Conservation (phyloP, 2,888 invertebrate species). For the Willowsia nigromaculata region DNA sequence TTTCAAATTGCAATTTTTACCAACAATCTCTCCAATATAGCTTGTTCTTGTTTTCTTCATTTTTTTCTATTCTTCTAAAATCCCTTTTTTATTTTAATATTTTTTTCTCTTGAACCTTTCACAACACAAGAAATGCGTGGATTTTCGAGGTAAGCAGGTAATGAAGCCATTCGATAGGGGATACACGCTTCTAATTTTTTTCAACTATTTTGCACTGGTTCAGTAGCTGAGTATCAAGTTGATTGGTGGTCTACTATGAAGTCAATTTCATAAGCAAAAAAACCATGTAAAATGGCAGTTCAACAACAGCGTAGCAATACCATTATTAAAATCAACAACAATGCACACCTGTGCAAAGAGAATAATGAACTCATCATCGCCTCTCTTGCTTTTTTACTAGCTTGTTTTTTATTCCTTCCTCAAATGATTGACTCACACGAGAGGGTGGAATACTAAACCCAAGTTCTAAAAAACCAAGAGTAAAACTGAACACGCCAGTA, state of each 20-base stretch:
- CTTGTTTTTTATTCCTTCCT: neutral
- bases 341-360: slow-evolving; percentile 3
- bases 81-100: neutral
- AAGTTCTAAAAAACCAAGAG: neutral
- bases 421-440: neutral
- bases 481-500: neutral
- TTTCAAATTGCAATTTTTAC: neutral
- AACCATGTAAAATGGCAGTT: no score
- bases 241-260: neutral
- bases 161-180: neutral
- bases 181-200: slow-evolving; percentile 25
- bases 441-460: neutral
- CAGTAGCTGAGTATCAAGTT: neutral
- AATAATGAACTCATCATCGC: slow-evolving; percentile 24
- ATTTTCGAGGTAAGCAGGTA: neutral
- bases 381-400: neutral
- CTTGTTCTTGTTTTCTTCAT: neutral
- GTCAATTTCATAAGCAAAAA: neutral
- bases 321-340: neutral
- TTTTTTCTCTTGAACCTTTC: no score
- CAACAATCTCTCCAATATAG: neutral
- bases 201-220: neutral
- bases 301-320: neutral
- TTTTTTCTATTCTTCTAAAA: neutral
- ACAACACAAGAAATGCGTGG: neutral